Conservation (phyloP, 2,113 vertebrate genomes). For the Ictidomys tridecemlineatus region DNA sequence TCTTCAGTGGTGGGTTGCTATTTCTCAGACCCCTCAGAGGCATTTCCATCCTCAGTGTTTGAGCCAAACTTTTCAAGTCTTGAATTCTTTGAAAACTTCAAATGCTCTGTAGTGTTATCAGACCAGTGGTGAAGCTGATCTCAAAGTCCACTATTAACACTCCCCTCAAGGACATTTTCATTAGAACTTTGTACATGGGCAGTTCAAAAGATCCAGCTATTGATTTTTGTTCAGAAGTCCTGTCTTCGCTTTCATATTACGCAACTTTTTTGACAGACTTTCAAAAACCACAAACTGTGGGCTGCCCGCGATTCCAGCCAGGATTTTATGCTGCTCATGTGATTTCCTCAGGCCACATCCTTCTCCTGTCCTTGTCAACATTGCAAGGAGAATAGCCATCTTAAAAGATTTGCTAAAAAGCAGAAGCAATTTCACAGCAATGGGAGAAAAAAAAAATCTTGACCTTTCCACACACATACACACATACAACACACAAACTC, state of each 20-base stretch:
- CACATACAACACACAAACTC: slow-evolving; percentile 76
- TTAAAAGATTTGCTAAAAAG: slow-evolving; percentile 92
- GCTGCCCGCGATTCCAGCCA: slow-evolving; percentile 82
- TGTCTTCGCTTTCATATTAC: slow-evolving; percentile 84
- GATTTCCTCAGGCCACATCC: slow-evolving; percentile 86
- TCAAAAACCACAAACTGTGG: slow-evolving; percentile 84
- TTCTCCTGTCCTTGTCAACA: slow-evolving; percentile 90
- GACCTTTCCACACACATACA: slow-evolving; percentile 89
- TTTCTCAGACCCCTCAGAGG: slow-evolving; percentile 82
- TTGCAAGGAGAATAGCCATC: slow-evolving; percentile 87
- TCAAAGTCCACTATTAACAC: slow-evolving; percentile 88
- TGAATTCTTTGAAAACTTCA: slow-evolving; percentile 86
- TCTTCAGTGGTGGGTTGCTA: slow-evolving; percentile 74
- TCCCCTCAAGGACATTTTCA: slow-evolving; percentile 88
- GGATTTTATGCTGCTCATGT: slow-evolving; percentile 86
- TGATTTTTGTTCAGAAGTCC: slow-evolving; percentile 89
- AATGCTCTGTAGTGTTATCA: slow-evolving; percentile 77
- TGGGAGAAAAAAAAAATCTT: slow-evolving; percentile 87
- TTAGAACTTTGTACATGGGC: slow-evolving; percentile 88
- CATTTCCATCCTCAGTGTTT: slow-evolving; percentile 73
- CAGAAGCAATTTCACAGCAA: slow-evolving; percentile 93
- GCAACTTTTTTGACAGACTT: slow-evolving; percentile 88
- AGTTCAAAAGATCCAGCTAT: slow-evolving; percentile 87
- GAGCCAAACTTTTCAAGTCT: slow-evolving; percentile 83
- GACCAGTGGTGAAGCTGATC: slow-evolving; percentile 82